These are phyloP conservation scores for Antennarius striatus DNA, from an alignment of 2,113 vertebrate genomes.

Conservation along the genomic window DNA sequence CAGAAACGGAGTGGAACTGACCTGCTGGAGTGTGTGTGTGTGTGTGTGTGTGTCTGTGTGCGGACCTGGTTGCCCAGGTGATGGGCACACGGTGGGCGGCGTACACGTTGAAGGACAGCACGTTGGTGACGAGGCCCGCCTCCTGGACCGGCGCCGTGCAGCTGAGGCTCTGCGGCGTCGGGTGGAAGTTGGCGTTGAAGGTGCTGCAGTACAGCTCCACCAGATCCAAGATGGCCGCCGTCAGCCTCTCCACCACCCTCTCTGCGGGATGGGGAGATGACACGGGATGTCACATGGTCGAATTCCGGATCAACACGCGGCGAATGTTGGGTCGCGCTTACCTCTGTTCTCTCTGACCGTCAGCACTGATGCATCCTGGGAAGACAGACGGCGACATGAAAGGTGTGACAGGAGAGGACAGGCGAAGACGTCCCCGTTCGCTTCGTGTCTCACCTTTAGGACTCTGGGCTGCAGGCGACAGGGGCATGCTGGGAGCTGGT, in stretches of 20 bases:
- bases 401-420: neutral
- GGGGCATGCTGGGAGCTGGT: conserved; percentile 92
- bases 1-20: too few relatives aligned
- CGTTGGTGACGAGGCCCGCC: conserved; percentile 83
- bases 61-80: conserved; percentile 92
- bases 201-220: conserved; percentile 95
- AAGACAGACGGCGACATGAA: conserved; percentile 7
- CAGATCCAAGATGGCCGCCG: conserved; percentile 89
- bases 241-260: conserved; percentile 89
- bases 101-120: conserved; percentile 89
- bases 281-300: neutral
- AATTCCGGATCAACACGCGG: neutral
- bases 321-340: conserved; percentile 56
- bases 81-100: conserved; percentile 94
- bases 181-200: conserved; percentile 95
- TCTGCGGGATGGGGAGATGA: conserved; percentile 75
- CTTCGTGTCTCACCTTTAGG: conserved; percentile 82
- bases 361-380: conserved; percentile 88
- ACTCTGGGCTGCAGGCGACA: conserved; percentile 93
- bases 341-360: conserved; percentile 89
- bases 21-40: too few relatives aligned
- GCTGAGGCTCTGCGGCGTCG: conserved; percentile 73
- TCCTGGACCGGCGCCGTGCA: conserved; percentile 80
- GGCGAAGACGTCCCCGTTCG: too few relatives aligned
- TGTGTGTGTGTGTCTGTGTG: neutral